A percentile compares a stretch with the other conserved stretches of the same genome.
Evolutionary conservation across 2,797 vertebrate species (phyloP).

Genomic region (Protosalanx chinensis): DNA sequence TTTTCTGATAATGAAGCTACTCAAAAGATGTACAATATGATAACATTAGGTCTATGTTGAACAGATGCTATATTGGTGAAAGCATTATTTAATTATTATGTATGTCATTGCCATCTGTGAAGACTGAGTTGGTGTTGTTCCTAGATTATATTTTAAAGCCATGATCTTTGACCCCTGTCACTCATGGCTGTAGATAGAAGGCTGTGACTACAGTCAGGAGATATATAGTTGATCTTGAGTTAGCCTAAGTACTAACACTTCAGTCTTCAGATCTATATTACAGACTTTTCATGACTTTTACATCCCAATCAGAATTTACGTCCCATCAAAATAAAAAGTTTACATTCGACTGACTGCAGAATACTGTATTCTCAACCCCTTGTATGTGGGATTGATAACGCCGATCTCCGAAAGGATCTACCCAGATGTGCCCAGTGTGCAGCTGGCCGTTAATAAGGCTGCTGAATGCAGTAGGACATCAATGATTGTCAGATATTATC

Average conservation of each 20-base stretch:
- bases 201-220: constrained; percentile 50
- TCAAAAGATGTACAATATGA: neutral
- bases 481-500: constrained; percentile 12
- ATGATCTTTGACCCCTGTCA: constrained; percentile 67
- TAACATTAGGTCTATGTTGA: neutral
- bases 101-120: constrained; percentile 19
- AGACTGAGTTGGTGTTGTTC: constrained; percentile 39
- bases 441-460: neutral
- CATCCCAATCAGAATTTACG: neutral
- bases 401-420: constrained; percentile 21
- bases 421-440: neutral
- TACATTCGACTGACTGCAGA: neutral
- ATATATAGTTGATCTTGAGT: constrained; percentile 53
- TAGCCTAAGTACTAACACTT: too few species aligned
- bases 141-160: constrained; percentile 59
- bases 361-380: neutral
- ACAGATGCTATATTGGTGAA: neutral
- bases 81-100: constrained; percentile 1
- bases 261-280: neutral
- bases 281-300: neutral
- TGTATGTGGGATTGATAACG: constrained; percentile 27
- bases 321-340: neutral
- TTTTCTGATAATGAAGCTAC: neutral
- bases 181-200: constrained; percentile 56
- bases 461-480: constrained; percentile 34